Base-by-base conservation (phyloP, 2,797 vertebrate species). In the Alfaro cultratus region DNA sequence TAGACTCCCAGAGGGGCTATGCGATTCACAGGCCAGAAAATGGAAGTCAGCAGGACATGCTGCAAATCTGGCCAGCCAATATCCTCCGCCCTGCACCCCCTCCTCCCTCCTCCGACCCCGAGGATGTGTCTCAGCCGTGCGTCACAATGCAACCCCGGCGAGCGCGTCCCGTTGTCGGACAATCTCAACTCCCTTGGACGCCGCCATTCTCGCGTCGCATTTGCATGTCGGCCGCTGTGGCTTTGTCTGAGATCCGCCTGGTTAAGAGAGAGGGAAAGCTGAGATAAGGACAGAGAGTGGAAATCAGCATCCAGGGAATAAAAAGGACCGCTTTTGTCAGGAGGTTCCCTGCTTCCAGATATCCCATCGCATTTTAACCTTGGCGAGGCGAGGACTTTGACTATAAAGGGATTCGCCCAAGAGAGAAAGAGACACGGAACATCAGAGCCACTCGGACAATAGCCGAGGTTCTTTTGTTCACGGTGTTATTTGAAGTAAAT, bases 11-110 rank as follows among this genome's bases (percentile, higher is more conserved):
- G 94, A 94, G 93, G 93, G 95, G 93, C 91, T 89, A 83, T 4
- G 89, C 89, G 78, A 96, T 96, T 96, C 95, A 95, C 90, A 55
- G 88, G 77, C 92, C 86, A 94, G 93, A 93, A 96, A 95, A 96
- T 95, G 92, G 92, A 94, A 95, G 95, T 95, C 95, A 95, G 96
- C 95, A 93, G 95, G 95, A 95, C 92, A 91, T 83, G 82, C 91
- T 90, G 85, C 90, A 93, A 87, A 96, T 93, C 92, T 93, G 89
- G 86, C 87, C 86, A 75, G 87, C 91, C 92, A 93, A 93, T 93
- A 93, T 89, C 85, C 88, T 87, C 82, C 85, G 74, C 86, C 79
- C 49, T 10, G 49, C 49, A 51, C 8, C 87, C 80, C 77, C 80
- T 57, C 78, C 83, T 84, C 91, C 80, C 75, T 82, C 64, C 60